These are phyloP conservation scores for Drosophila meridiana DNA, from an alignment of 2,888 invertebrate species.

Conservation along the genomic window DNA sequence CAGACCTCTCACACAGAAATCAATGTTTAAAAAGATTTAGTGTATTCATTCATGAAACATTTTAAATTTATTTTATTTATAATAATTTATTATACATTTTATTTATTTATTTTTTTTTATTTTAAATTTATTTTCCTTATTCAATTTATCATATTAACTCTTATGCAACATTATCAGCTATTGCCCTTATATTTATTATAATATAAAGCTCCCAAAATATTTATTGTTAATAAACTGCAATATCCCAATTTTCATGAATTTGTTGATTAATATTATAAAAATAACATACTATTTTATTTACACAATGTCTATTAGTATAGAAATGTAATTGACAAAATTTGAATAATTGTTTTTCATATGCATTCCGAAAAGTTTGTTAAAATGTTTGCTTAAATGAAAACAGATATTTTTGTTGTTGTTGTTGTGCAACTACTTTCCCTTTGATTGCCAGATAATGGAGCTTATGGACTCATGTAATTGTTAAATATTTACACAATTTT, in stretches of 20 bases:
- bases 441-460: conserved; percentile 24
- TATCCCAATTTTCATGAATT: not conserved
- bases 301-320: no score
- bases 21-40: no score
- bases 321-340: not conserved
- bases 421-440: not conserved
- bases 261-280: not conserved
- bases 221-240: not conserved
- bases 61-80: no score
- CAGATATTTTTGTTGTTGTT: not conserved
- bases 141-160: no score
- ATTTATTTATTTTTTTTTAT: no score
- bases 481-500: conserved; percentile 29
- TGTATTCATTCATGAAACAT: no score
- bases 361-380: not conserved
- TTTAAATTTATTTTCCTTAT: no score
- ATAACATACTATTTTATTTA: not conserved
- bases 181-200: no score
- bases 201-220: no score
- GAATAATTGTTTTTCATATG: not conserved
- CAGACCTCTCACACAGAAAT: no score
- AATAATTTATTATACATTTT: no score
- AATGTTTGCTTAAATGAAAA: not conserved
- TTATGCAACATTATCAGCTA: no score
- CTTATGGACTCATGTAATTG: conserved; percentile 8